Base-by-base conservation (phyloP, 2,113 vertebrate species). In the Hylia prasina region DNA sequence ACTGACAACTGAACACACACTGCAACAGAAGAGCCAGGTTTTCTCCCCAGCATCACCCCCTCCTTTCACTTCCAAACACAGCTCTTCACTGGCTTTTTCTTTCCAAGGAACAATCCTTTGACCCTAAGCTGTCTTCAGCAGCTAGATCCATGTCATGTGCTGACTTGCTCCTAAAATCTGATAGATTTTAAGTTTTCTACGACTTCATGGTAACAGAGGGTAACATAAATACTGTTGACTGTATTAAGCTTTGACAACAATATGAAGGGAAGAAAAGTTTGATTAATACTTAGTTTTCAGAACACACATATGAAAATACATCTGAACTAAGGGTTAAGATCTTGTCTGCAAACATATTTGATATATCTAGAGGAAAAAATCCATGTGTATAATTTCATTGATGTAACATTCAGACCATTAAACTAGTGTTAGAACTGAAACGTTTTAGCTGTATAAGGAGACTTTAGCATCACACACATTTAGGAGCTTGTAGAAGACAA, bases 121-220 rank as follows among this genome's bases (percentile, higher is more conserved):
- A 79, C 6, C 12, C 45, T 3, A 1, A 22, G 48, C 27, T 44
- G 28, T 31, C 28, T 85, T 79, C 45, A 72, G 37, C 35, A 81
- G 22, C 22, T 40, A 40, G 0, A 6, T 57, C 19, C 27, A 73
- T 4, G 25, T 24, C 33, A 44, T 13, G 47, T 0, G 6, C 1
- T 40, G 22, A 82, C 72, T 57, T 72, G 22, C 25, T 72, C 35
- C 75, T 82, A 76, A 85, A 90, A 48, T 40, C 10, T 4, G 10
- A 80, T 6, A 16, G 25, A 60, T 76, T 82, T 21, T 63, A 56
- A 63, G 18, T 33, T 64, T 37, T 23, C 2, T 47, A 30, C 20
- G 56, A 37, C 42, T 86, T 80, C 48, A 44, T 12, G 15, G 15
- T n/a, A 82, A 80, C 48, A 64, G 20, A 69, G 8, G 11, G 13